These are phyloP conservation scores for Otus scops DNA, from an alignment of 2,797 vertebrate species.

Conservation along the genomic window DNA sequence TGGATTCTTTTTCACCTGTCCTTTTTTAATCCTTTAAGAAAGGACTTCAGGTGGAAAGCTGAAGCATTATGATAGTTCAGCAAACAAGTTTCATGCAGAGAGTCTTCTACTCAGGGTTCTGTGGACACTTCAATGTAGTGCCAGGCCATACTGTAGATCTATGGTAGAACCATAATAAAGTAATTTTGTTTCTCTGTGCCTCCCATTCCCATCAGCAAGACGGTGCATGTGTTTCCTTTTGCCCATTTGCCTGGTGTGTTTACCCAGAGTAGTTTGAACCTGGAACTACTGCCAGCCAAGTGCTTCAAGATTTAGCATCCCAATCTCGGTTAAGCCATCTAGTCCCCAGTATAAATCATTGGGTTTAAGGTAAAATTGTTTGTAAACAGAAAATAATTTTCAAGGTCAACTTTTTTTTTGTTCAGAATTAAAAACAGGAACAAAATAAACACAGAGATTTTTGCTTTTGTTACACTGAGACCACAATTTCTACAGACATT, in stretches of 20 bases:
- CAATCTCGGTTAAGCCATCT: not conserved
- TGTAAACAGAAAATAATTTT: not conserved
- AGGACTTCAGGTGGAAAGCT: not conserved
- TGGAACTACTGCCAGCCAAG: not conserved
- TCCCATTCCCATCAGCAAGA: not conserved
- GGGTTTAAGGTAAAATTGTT: not conserved
- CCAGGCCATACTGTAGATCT: not conserved
- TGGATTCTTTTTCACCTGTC: not conserved
- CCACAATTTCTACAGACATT: constrained; percentile 44
- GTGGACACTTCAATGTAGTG: not conserved
- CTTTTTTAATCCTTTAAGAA: not conserved
- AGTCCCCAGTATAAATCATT: not conserved
- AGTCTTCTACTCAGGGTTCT: not conserved
- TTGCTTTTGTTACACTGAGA: constrained; percentile 12
- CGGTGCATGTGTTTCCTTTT: not conserved
- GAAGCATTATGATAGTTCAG: not conserved
- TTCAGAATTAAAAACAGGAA: constrained; percentile 4
- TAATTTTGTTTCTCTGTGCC: not conserved
- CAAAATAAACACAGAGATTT: not conserved
- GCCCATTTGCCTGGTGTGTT: not conserved
- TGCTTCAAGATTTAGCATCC: not conserved
- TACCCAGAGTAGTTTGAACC: not conserved
- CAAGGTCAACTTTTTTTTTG: not conserved
- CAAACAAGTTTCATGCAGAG: not conserved
- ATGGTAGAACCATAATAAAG: not conserved